Evolutionary conservation across 2,888 invertebrate species (phyloP), one percentile per base, ranked within the genome.

Genomic region (Heliconius aoede): DNA sequence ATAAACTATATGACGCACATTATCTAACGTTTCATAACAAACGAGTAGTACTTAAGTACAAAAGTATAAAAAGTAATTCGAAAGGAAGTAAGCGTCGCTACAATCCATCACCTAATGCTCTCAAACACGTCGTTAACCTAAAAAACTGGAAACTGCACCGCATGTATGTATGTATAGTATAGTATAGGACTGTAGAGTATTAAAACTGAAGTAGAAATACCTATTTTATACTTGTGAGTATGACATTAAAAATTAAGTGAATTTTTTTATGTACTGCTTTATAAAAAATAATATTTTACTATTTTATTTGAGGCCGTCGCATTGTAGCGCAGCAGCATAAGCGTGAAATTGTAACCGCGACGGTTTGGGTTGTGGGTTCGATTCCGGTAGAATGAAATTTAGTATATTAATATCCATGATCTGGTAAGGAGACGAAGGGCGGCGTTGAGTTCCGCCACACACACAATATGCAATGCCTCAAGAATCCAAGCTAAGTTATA

Each of bases 41-140:
- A 18, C 30, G 18, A 46, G 26, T 40, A 36, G 36, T 69, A 26
- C 28, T n/a, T n/a, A 21, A 36, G 26, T 26, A 36, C 26, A 26
- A 18, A 30, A 21, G 0, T 28, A 71, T 36, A 58, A 51, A 46
- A 55, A 69, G 61, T 24, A 60, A 46, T 58, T 64, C 64, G 51
- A 64, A 55, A 76, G 76, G 76, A 76, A 74, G 76, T 74, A 68
- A 24, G 46, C 32, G 32, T 65, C 21, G 32, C 24, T 51, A 64
- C 74, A 74, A 72, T 74, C 74, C 74, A 76, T 76, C 60, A 72
- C 26, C 73, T 62, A 78, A 74, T 72, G 67, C 32, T 73, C 67
- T 61, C 68, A 46, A 61, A 75, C 76, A 78, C 78, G 60, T 78
- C 78, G 61, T 78, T 78, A 78, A 78, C 78, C 78, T 76, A 78